Evolutionary conservation across 2,888 invertebrate species (phyloP), one percentile per base, ranked within the genome.

Genomic region (Panopea generosa): DNA sequence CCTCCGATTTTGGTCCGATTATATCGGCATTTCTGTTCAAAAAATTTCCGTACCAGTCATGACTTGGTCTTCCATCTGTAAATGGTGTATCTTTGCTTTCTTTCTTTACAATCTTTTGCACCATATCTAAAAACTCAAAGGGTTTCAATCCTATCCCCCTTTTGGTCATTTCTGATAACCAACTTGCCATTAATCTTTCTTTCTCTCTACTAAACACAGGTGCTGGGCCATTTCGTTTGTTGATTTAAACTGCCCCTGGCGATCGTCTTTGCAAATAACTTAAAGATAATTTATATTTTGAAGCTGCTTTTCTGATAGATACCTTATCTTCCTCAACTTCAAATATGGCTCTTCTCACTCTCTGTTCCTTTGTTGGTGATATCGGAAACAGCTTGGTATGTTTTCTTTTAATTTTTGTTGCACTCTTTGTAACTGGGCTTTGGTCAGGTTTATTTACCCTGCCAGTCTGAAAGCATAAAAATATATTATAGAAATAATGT

Each of bases 101-200:
- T 20, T 57, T 52, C 14, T 24, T 59, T 6, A 75, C 27, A 27
- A 73, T 26, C 7, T 45, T 47, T 22, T 70, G 56, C n/a, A 76
- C 55, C 43, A 76, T 66, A 27, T 66, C 52, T 16, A 76, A 16
- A 47, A 70, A 71, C 29, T 71, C 66, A 3, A 18, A n/a, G 27
- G 67, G 66, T 56, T 59, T 70, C 14, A 76, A 45, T 4, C 70
- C 70, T 70, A 76, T 76, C 24, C 76, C 70, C 6, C 76, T 29
- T 33, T 52, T 50, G 9, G 6, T 53, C 70, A 71, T 71, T 50
- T 76, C 70, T 20, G 20, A 29, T 18, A 76, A 47, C 49, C 52
- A 70, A 14, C 22, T 55, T 20, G 63, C 63, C 59, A 77, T 77
- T 16, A 60, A 27, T 49, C 63, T 60, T 45, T 77, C 68, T 43